Evolutionary conservation across 2,888 invertebrate species (phyloP).

Genomic region (Drosophila niveifrons): DNA sequence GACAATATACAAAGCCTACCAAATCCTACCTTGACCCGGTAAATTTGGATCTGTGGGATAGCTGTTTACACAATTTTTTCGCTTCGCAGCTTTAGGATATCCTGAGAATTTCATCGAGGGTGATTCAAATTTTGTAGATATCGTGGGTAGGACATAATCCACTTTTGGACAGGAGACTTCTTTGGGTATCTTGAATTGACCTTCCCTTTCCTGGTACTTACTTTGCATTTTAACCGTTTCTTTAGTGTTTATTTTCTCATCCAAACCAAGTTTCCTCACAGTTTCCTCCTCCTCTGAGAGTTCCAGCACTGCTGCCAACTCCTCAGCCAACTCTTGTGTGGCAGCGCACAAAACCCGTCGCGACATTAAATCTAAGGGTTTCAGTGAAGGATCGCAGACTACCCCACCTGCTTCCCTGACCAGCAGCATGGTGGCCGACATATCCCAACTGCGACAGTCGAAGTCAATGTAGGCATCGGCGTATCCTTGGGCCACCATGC

Average conservation of each 20-base stretch:
- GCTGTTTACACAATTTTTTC: background rate
- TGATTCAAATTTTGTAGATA: background rate
- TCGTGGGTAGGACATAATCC: background rate
- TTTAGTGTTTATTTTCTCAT: background rate
- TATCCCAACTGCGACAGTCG: conserved; percentile 96
- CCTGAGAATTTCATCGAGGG: conserved; percentile 1
- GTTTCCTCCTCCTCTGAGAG: background rate
- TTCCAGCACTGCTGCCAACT: conserved; percentile 83
- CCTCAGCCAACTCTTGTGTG: conserved; percentile 89
- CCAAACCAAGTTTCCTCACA: background rate
- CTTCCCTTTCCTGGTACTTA: no score
- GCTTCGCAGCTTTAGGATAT: background rate
- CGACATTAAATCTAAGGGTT: conserved; percentile 90
- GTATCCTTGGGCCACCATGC: conserved; percentile 94
- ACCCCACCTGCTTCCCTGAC: conserved; percentile 96
- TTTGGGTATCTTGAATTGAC: no score
- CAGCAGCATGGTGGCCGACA: conserved; percentile 93
- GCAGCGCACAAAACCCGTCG: conserved; percentile 92
- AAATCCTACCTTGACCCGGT: conserved; percentile 2
- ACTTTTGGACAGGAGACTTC: background rate
- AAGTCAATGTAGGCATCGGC: conserved; percentile 94
- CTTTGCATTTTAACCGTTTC: no score
- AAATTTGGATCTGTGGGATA: conserved; percentile 22
- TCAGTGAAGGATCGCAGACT: conserved; percentile 93
- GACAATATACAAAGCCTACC: conserved; percentile 21